Evolutionary conservation across 92 coral and sea anemone species (phyloP), one percentile per base, ranked within the genome.

Genomic region (Montipora capitata): DNA sequence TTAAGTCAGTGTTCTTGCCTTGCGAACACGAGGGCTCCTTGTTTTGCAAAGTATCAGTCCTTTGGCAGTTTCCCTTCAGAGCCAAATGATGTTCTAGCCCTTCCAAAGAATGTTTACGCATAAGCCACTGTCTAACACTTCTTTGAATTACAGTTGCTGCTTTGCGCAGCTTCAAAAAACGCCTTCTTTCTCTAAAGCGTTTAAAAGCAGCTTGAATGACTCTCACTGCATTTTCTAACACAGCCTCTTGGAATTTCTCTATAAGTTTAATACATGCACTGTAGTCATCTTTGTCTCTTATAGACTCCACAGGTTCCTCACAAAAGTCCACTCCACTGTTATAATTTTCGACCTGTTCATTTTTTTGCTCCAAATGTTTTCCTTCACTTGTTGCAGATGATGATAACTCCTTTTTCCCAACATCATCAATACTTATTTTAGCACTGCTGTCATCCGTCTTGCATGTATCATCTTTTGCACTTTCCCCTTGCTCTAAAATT

Each of bases 221-320:
- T 44, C 98, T 80, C 27, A 95, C 98, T 44, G 98, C 98, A 85
- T 93, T 93, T 74, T 95, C 98, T 41, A 95, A 67, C 63, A 95
- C 98, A 2, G 96, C 96, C 41, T 95, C 98, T 69, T 95, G 98
- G 68, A 95, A 95, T 68, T 95, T 95, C 64, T 95, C 98, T 62
- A 95, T 95, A 3, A 95, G 90, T 71, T 89, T 88, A 35, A 85
- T 87, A 62, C 98, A 95, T 16, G 98, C 96, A 91, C 98, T 95
- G 79, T 95, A 95, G 4, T 93, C 91, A 41, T 93, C 94, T 63
- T 95, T 92, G 17, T 44, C 20, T 69, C 42, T 58, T 38, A 6
- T 8, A 3, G 18, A 17, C 49, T 48, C 10, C 7, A 27, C 76
- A 13, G 40, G 39, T 35, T 68, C 51, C 4, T 49, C 41, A n/a